Conservation (phyloP, 2,797 vertebrate genomes). For the Sebastes trivittatus region DNA sequence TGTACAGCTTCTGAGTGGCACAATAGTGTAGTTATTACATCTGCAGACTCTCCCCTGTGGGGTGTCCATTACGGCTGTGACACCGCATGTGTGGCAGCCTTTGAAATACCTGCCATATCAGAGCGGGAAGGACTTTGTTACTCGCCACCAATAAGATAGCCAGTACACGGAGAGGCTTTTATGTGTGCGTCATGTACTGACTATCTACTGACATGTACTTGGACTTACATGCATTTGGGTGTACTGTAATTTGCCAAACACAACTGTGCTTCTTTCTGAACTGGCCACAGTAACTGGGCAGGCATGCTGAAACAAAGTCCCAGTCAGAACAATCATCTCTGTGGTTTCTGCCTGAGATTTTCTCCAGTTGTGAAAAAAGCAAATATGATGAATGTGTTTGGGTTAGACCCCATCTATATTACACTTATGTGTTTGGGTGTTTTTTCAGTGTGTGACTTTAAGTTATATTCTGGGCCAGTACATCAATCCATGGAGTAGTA, state of each 20-base stretch:
- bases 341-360: constrained; percentile 69
- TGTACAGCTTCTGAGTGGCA: constrained; percentile 47
- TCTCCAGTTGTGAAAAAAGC: constrained; percentile 32
- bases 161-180: constrained; percentile 43
- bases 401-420: constrained; percentile 27
- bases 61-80: constrained; percentile 64
- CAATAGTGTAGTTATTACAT: constrained; percentile 68
- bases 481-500: background rate
- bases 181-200: constrained; percentile 12
- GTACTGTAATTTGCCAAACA: constrained; percentile 69
- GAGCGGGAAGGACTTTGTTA: constrained; percentile 37
- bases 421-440: constrained; percentile 9
- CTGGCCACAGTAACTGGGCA: constrained; percentile 63
- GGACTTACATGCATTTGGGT: constrained; percentile 19
- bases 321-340: constrained; percentile 61
- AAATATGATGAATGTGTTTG: constrained; percentile 56
- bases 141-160: constrained; percentile 40
- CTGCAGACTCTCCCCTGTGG: constrained; percentile 50
- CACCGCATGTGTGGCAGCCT: constrained; percentile 53
- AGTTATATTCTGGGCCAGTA: constrained; percentile 1
- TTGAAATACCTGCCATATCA: constrained; percentile 61
- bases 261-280: constrained; percentile 58
- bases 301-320: constrained; percentile 66
- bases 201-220: constrained; percentile 28
- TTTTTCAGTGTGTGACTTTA: constrained; percentile 16